Evolutionary conservation across 1,140 invertebrate genomes (phyloP).

Genomic region (Rhagoletis zephyria): DNA sequence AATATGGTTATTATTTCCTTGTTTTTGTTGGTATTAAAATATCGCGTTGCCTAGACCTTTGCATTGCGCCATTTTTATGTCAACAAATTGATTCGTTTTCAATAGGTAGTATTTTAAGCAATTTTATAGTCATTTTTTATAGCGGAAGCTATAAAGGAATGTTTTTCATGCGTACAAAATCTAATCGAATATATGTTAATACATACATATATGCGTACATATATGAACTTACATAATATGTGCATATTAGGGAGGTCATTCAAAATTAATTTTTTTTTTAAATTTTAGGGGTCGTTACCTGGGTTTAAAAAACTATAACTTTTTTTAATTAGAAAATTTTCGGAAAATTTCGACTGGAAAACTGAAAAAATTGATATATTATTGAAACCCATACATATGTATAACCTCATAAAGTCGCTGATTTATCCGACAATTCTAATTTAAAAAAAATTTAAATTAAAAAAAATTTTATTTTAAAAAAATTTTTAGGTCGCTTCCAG

Average conservation of each 20-base stretch:
- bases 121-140: conserved; percentile 13
- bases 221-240: background rate
- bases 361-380: too few species aligned
- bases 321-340: too few species aligned
- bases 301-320: too few species aligned
- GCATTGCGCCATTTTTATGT: background rate
- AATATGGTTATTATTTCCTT: conserved; percentile 4
- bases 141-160: background rate
- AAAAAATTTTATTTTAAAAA: too few species aligned
- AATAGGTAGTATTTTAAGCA: conserved; percentile 1
- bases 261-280: too few species aligned
- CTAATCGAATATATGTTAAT: background rate
- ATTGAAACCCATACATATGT: too few species aligned
- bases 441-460: too few species aligned
- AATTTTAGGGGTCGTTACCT: too few species aligned
- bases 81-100: conserved; percentile 29
- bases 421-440: too few species aligned
- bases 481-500: too few species aligned
- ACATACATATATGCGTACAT: background rate
- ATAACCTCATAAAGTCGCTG: too few species aligned
- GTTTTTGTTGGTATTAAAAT: background rate
- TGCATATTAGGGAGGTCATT: background rate
- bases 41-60: background rate
- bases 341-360: too few species aligned
- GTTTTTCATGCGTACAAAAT: background rate